phyloP scores from a whole-genome alignment of 2,888 invertebrate genomes.

The Noctua fimbriata region DNA sequence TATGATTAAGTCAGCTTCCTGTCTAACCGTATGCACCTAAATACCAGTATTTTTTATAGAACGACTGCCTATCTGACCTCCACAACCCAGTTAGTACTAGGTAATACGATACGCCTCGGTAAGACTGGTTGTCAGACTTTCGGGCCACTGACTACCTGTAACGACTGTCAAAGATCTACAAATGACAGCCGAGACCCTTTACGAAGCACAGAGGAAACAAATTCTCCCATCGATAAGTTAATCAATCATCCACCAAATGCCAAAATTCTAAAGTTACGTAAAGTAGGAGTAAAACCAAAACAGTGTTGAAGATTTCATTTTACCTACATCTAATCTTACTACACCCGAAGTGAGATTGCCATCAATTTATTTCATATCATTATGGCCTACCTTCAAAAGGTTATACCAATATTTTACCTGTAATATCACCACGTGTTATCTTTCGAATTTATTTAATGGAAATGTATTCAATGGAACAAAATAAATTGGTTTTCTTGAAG shows the following conservation, averaged over 20 bases:
- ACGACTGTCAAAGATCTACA: too few species aligned
- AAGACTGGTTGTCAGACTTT: too few species aligned
- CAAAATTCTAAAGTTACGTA: background rate
- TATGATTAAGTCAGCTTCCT: too few species aligned
- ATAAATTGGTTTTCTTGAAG: slow-evolving; percentile 8
- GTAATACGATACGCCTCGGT: too few species aligned
- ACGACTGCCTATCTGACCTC: too few species aligned
- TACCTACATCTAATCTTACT: background rate
- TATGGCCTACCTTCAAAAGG: slow-evolving; percentile 8
- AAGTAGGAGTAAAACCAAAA: background rate
- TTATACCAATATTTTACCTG: slow-evolving; percentile 47
- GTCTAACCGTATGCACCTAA: too few species aligned
- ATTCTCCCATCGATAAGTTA: background rate
- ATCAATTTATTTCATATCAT: slow-evolving; percentile 22
- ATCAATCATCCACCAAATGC: background rate
- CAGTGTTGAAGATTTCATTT: background rate
- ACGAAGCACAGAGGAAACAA: background rate
- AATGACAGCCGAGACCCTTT: too few species aligned
- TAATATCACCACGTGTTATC: slow-evolving; percentile 7
- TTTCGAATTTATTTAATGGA: slow-evolving; percentile 29
- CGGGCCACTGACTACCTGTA: too few species aligned
- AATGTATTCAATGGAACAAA: slow-evolving; percentile 20
- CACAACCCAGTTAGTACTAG: too few species aligned
- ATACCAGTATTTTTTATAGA: too few species aligned
- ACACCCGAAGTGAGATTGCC: background rate